Base-by-base conservation (phyloP, 1,140 invertebrate genomes). In the Drosophila suzukii region DNA sequence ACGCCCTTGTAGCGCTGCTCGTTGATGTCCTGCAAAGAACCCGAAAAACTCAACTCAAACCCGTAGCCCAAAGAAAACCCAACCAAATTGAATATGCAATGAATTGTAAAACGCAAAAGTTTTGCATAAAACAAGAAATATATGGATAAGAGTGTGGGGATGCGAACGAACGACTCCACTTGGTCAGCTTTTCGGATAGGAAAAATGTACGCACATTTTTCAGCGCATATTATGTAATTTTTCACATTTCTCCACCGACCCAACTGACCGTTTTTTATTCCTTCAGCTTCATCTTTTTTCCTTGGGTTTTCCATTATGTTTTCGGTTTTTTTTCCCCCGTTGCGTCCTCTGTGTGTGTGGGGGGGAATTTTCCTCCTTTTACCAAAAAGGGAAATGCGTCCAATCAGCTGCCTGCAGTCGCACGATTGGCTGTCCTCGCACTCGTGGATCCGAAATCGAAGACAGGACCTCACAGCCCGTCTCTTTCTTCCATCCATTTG, bases 11-110 rank as follows among this genome's bases (percentile, higher is more conserved):
- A 74, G 79, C 75, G 58, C 61, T 32, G 61, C 32, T 49, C 59
- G 51, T 57, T 60, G 61, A 58, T 54, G 68, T 61, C 70, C 70
- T 47, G 56, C 15, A 12, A 34, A 12, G 13, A 54, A 13, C 36
- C 17, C 17, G 15, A 55, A 55, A 67, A 32, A 50, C 49, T 20
- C 12, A 43, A 43, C 15, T 17, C 41, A 43, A 43, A 44, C 43
- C 8, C 49, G 41, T 10, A 66, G 17, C 43, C 43, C 27, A 27
- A 27, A 10, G 3, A 50, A 41, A 43, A 15, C 59, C 65, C 44
- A 71, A 82, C 59, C 81, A 90, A 90, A 90, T 90, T 90, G 82
- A 90, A 88, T 89, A 89, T 81, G 89, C 83, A 91, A 91, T 91
- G 78, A 89, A 91, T 91, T 88, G 83, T 88, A 89, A 77, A 88